Base-by-base conservation (phyloP, 2,888 invertebrate species). In the Imbricaverruca yamaguchii region DNA sequence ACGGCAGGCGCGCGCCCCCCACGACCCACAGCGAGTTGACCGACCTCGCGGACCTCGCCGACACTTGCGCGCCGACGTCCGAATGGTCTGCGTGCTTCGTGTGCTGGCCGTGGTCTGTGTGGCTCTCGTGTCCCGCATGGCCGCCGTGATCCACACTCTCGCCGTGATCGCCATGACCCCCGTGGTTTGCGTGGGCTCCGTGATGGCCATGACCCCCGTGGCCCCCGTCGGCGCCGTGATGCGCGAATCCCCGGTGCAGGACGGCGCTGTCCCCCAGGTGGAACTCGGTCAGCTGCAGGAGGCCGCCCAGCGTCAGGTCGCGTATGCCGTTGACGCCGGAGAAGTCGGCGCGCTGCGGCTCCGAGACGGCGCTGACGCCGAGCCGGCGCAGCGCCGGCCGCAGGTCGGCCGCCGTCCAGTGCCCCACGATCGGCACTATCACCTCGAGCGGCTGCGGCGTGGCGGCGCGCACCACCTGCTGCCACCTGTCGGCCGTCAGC, bases 271-370 rank as follows among this genome's bases (percentile, higher is more conserved):
- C n/a, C 10, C 79, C 79, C 13, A 79, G 79, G 57, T 92, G 92
- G 86, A 95, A 94, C n/a, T 92, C 91, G 83, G 94, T 94, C 84
- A 88, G 90, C 88, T 94, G 94, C 81, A 94, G 89, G 89, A 95
- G 92, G 86, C 95, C 95, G 0, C 94, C 93, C n/a, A 95, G 88
- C 85, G 92, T 92, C 10, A 96, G 89, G 85, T 94, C 94, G 84
- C 92, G 92, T 1, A 93, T 91, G 0, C 95, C 94, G 84, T 94
- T 95, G 80, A 95, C 88, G 0, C 95, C 95, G 67, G 93, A 91
- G 81, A 95, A 89, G 87, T 95, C 94, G 4, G 95, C 95, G 83
- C 91, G 91, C 56, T 91, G 91, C 0, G 92, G 89, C 84, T 91
- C 91, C 86, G 95, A 95, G 21, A 95, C 88, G 80, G 94, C 94